A percentile compares a stretch with the other conserved stretches of the same genome.
Evolutionary conservation across 1,140 invertebrate species (phyloP).

Genomic region (Stegodyphus mimosarum): DNA sequence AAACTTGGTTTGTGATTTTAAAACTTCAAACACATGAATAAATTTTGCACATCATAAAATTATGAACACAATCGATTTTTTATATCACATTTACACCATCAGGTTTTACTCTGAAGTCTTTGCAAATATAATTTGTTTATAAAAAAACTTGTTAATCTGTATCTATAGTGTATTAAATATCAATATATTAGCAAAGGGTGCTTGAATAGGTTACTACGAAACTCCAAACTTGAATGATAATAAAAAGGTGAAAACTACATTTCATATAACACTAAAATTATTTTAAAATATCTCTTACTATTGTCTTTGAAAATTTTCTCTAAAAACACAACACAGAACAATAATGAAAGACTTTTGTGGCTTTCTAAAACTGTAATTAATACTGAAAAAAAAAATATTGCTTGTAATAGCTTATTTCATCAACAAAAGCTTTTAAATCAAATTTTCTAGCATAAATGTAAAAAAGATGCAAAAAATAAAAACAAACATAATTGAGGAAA

Average conservation of each 20-base stretch:
- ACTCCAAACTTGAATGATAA: too few relatives aligned
- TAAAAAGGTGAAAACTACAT: neutral
- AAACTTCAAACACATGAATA: too few relatives aligned
- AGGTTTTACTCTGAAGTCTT: too few relatives aligned
- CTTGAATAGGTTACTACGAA: too few relatives aligned
- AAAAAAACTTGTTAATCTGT: too few relatives aligned
- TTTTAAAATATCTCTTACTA: neutral
- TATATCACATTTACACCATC: too few relatives aligned
- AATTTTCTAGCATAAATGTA: constrained; percentile 22
- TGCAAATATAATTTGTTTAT: neutral
- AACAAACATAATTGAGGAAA: too few relatives aligned
- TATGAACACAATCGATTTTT: too few relatives aligned
- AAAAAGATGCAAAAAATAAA: neutral
- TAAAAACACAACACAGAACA: constrained; percentile 45
- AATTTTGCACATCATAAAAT: too few relatives aligned
- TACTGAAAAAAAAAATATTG: constrained; percentile 39
- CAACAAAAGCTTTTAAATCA: neutral
- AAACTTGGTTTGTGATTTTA: too few relatives aligned
- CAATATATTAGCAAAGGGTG: too few relatives aligned
- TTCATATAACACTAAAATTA: constrained; percentile 26
- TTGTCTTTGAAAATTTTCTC: constrained; percentile 20
- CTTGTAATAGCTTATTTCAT: neutral
- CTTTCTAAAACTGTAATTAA: constrained; percentile 30
- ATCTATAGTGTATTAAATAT: too few relatives aligned
- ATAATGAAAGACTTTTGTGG: constrained; percentile 42